phyloP scores from a whole-genome alignment of 2,113 vertebrate species.

The Pristiophorus japonicus region DNA sequence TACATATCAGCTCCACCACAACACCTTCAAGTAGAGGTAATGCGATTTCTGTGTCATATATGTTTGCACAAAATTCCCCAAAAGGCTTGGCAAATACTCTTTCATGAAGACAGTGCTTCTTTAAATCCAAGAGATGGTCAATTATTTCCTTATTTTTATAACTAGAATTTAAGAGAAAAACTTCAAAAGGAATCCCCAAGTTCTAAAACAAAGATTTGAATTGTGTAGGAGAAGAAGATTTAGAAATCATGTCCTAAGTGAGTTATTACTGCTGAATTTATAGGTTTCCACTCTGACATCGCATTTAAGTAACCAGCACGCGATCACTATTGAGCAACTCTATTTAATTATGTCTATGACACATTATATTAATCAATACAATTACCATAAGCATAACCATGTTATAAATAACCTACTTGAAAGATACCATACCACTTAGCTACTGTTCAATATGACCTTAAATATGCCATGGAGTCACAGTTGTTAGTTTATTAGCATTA shows the following conservation, averaged over 20 bases:
- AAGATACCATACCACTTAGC: not conserved
- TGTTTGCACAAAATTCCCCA: not conserved
- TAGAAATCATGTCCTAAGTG: not conserved
- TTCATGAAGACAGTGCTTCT: not conserved
- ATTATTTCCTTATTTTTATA: conserved; percentile 5
- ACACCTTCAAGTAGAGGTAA: not conserved
- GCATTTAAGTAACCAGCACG: not conserved
- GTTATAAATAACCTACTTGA: not conserved
- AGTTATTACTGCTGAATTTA: not conserved
- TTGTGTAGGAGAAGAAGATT: not conserved
- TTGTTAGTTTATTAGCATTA: not conserved
- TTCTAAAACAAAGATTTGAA: not conserved
- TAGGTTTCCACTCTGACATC: not conserved
- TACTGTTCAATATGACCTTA: not conserved
- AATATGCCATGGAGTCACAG: not conserved
- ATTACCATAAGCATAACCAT: conserved; percentile 13
- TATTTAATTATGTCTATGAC: not conserved
- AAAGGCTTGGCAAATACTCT: not conserved
- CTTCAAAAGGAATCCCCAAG: conserved; percentile 7
- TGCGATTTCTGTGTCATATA: not conserved
- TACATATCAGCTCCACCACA: too few relatives aligned
- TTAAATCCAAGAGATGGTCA: not conserved
- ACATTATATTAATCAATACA: not conserved
- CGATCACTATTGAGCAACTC: not conserved
- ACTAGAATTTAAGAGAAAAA: not conserved